Evolutionary conservation across 2,113 vertebrate genomes (phyloP).

Genomic region (Petrocephalus zakoni): DNA sequence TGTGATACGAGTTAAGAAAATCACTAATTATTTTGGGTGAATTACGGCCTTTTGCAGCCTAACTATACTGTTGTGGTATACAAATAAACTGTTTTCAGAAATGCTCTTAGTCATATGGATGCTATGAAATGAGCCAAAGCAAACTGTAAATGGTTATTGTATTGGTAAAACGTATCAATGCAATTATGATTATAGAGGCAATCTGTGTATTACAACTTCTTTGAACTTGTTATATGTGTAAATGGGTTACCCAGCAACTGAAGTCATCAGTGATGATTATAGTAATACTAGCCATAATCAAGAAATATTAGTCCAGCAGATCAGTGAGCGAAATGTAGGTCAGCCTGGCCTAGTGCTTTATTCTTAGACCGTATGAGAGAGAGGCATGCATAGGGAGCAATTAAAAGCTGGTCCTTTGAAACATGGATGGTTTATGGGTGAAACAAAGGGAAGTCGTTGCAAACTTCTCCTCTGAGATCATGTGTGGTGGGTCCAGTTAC

Average conservation of each 20-base stretch:
- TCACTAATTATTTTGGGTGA: too few relatives aligned
- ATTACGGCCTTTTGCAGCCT: too few relatives aligned
- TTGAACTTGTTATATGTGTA: not conserved
- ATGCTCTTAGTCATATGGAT: too few relatives aligned
- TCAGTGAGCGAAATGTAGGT: not conserved
- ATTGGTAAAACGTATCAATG: too few relatives aligned
- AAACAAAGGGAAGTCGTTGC: not conserved
- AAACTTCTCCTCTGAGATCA: not conserved
- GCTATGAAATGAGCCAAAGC: too few relatives aligned
- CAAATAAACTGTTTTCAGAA: too few relatives aligned
- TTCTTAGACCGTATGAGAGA: not conserved
- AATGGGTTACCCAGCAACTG: not conserved
- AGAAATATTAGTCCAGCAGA: not conserved
- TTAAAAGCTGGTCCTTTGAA: not conserved
- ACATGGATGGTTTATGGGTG: not conserved
- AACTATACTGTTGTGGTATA: too few relatives aligned
- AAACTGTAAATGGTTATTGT: too few relatives aligned
- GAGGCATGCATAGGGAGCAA: not conserved
- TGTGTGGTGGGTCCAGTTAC: not conserved
- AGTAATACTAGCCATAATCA: not conserved
- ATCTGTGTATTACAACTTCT: not conserved
- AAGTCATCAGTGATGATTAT: not conserved
- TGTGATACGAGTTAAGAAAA: not conserved
- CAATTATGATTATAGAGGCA: not conserved
- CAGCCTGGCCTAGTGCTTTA: not conserved